Evolutionary conservation across 2,888 invertebrate species (phyloP).

Genomic region (Acrocyrtus sp.): DNA sequence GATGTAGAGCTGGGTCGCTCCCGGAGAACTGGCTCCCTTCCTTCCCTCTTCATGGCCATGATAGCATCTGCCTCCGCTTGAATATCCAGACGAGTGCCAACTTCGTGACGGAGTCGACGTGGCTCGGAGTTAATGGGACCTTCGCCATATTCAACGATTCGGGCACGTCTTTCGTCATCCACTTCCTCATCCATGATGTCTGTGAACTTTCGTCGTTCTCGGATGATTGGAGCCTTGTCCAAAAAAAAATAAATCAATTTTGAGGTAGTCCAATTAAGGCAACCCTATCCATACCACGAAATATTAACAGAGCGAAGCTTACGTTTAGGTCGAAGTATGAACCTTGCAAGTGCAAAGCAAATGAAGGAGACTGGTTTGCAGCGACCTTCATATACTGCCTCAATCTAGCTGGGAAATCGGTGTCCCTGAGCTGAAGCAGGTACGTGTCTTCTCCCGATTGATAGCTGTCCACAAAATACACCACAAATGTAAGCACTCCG

Average conservation of each 20-base stretch:
- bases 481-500: not conserved
- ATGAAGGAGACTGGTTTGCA: conserved; percentile 77
- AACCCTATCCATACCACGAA: not conserved
- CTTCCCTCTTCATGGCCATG: conserved; percentile 74
- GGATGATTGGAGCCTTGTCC: conserved; percentile 86
- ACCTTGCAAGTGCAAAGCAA: conserved; percentile 60
- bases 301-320: conserved; percentile 9
- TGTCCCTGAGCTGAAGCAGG: conserved; percentile 90
- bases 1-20: conserved; percentile 90
- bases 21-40: conserved; percentile 81
- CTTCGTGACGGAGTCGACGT: conserved; percentile 81
- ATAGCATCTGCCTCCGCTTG: conserved; percentile 89
- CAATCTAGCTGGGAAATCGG: conserved; percentile 92
- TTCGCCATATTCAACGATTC: conserved; percentile 56
- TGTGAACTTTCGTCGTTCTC: conserved; percentile 89
- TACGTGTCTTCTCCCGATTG: conserved; percentile 98
- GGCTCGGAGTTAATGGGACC: conserved; percentile 66
- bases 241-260: conserved; percentile 3
- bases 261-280: too few relatives aligned
- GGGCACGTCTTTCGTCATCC: conserved; percentile 85
- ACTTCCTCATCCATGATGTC: conserved; percentile 98
- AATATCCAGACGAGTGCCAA: conserved; percentile 84
- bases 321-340: conserved; percentile 59
- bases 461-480: conserved; percentile 75
- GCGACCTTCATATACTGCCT: conserved; percentile 96